Evolutionary conservation across 2,888 invertebrate species (phyloP), one percentile per base, ranked within the genome.

Genomic region (Camponotus fellah): DNA sequence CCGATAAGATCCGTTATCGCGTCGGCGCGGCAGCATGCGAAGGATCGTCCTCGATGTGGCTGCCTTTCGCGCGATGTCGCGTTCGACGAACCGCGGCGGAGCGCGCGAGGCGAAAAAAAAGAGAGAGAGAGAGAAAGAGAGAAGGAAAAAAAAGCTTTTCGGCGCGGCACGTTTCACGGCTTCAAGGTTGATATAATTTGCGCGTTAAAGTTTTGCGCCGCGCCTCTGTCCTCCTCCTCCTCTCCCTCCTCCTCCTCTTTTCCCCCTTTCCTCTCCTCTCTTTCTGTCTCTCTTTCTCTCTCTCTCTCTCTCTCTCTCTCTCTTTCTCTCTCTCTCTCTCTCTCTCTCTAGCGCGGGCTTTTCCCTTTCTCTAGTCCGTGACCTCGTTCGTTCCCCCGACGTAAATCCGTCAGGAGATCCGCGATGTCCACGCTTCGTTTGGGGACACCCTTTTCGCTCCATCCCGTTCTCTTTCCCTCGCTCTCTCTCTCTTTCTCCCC

Each of bases 351-450:
- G 72, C 37, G 72, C 69, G 69, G 75, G 72, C 65, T 84, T 87
- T 87, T 84, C 84, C 90, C 89, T 84, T 86, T 88, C 86, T 87
- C 87, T 84, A 89, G 89, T 85, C 90, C 89, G 88, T 90, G 90
- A 90, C 90, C 90, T 89, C 90, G 87, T 90, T 90, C 86, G 89
- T 88, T 87, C 79, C 82, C 76, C 83, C 91, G 85, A 87, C 88
- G 88, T 90, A 89, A 90, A 90, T 91, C 90, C 90, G 90, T 89
- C 91, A 83, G 88, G 77, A 72, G 88, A 88, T 86, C 87, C 86
- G 90, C 88, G 90, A 88, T 89, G 91, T 91, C 91, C 91, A 88
- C 89, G 87, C 90, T 86, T 81, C 84, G 88, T 90, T 90, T 86
- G 86, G 77, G 69, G 77, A 77, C 87, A 87, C 88, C 66, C 81